Percentiles rank a stretch among this genome's conserved stretches.
Conservation (phyloP, 2,888 invertebrate genomes). For the Eulithis testata region DNA sequence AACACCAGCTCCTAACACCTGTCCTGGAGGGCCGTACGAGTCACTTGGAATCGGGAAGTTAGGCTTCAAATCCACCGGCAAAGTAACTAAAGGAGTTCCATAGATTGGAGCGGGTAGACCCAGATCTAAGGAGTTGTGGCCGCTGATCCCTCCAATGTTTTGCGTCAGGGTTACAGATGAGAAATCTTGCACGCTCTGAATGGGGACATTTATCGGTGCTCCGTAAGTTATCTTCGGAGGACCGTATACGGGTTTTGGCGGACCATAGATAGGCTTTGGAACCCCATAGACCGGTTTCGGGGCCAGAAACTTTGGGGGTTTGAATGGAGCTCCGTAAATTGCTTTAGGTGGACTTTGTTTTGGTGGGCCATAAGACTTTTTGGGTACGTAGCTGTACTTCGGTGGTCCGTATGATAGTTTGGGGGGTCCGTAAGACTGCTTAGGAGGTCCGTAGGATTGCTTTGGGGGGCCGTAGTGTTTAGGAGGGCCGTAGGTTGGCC, state of each 20-base stretch:
- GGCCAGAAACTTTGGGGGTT: conserved; percentile 56
- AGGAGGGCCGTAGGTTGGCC: conserved; percentile 73
- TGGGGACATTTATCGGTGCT: conserved; percentile 46
- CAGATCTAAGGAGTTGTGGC: conserved; percentile 51
- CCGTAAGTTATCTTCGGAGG: conserved; percentile 64
- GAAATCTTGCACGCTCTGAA: conserved; percentile 48
- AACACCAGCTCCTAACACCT: conserved; percentile 60
- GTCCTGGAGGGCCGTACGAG: conserved; percentile 79
- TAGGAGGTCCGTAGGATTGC: conserved; percentile 54
- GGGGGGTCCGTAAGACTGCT: conserved; percentile 64
- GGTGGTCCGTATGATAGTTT: conserved; percentile 62
- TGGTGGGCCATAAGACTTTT: conserved; percentile 63
- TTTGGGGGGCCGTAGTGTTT: conserved; percentile 72
- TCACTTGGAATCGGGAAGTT: conserved; percentile 75
- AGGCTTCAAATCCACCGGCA: conserved; percentile 70
- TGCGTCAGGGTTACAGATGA: conserved; percentile 45
- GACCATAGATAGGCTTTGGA: conserved; percentile 58
- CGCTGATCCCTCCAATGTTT: conserved; percentile 37
- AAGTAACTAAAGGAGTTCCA: conserved; percentile 65
- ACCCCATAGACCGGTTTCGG: conserved; percentile 60
- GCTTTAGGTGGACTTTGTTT: neutral
- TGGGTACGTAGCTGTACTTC: conserved; percentile 56
- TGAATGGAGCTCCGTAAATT: conserved; percentile 46
- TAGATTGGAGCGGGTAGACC: conserved; percentile 75
- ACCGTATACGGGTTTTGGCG: conserved; percentile 67